A percentile compares a stretch with the other conserved stretches of the same genome.
Conservation (phyloP, 2,888 invertebrate genomes). For the Pyrocoelia pectoralis region DNA sequence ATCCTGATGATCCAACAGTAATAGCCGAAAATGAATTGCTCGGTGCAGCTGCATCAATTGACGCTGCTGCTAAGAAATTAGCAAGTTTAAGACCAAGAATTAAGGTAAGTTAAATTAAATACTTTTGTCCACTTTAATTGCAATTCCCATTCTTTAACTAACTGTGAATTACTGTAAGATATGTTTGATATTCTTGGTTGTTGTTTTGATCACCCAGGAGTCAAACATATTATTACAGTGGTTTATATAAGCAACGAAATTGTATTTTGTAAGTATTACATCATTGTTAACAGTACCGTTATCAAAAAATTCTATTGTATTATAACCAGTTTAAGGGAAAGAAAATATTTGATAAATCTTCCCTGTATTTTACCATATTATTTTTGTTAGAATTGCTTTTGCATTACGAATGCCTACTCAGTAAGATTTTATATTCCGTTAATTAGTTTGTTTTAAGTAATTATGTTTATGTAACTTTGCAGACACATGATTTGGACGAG, state of each 20-base stretch:
- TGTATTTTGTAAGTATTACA: constrained; percentile 19
- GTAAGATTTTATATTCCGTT: too few relatives aligned
- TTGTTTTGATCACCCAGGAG: constrained; percentile 92
- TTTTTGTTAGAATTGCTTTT: too few relatives aligned
- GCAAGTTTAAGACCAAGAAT: constrained; percentile 86
- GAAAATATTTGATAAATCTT: too few relatives aligned
- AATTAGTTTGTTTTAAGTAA: too few relatives aligned
- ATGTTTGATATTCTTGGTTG: constrained; percentile 99
- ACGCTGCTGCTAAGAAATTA: constrained; percentile 96
- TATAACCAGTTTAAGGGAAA: too few relatives aligned
- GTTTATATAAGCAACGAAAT: constrained; percentile 44
- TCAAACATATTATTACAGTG: constrained; percentile 99
- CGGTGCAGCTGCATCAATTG: constrained; percentile 97
- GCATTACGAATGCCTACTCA: too few relatives aligned
- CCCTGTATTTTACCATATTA: too few relatives aligned
- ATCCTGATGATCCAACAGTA: constrained; percentile 96
- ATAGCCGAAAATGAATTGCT: constrained; percentile 97
- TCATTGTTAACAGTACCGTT: not conserved
- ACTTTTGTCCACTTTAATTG: not conserved
- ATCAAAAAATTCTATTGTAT: not conserved
- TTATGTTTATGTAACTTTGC: not conserved
- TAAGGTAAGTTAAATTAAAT: constrained; percentile 37
- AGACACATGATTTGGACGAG: constrained; percentile 85
- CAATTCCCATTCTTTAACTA: not conserved
- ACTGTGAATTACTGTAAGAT: constrained; percentile 81